phyloP scores from a whole-genome alignment of 2,888 invertebrate species.

The Chymomyza procnemis region DNA sequence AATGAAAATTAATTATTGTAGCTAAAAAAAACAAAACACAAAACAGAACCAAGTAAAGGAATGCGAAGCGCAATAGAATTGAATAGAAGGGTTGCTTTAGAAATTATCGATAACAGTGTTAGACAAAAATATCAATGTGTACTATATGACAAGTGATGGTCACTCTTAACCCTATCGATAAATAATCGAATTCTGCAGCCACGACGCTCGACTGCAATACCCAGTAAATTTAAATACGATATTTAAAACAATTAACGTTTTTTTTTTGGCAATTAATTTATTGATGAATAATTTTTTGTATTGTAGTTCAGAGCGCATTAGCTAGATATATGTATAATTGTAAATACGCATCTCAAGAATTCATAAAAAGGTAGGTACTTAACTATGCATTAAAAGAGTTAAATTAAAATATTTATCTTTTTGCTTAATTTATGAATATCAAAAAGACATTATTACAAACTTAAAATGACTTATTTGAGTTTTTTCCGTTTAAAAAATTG shows the following conservation, averaged over 20 bases:
- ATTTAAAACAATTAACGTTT: neutral
- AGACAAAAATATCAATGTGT: neutral
- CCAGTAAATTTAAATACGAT: neutral
- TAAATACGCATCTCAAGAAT: conserved; percentile 61
- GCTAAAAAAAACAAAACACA: conserved; percentile 48
- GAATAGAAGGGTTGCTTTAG: neutral
- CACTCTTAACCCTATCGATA: neutral
- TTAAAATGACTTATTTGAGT: conserved; percentile 50
- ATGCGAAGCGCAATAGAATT: conserved; percentile 47
- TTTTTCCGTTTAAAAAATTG: conserved; percentile 42
- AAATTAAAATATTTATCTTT: conserved; percentile 42
- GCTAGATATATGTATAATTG: conserved; percentile 31
- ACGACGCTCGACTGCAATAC: no score
- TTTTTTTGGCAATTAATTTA: conserved; percentile 66
- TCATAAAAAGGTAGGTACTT: conserved; percentile 65
- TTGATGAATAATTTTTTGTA: conserved; percentile 67
- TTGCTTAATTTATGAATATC: conserved; percentile 61
- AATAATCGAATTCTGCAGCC: no score
- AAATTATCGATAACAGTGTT: neutral
- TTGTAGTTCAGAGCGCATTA: conserved; percentile 61
- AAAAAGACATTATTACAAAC: conserved; percentile 59
- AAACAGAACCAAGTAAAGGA: conserved; percentile 37
- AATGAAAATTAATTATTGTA: conserved; percentile 9
- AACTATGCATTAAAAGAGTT: conserved; percentile 64
- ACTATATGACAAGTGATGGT: neutral